Evolutionary conservation across 2,888 invertebrate genomes (phyloP).

Genomic region (Amiota mariae): DNA sequence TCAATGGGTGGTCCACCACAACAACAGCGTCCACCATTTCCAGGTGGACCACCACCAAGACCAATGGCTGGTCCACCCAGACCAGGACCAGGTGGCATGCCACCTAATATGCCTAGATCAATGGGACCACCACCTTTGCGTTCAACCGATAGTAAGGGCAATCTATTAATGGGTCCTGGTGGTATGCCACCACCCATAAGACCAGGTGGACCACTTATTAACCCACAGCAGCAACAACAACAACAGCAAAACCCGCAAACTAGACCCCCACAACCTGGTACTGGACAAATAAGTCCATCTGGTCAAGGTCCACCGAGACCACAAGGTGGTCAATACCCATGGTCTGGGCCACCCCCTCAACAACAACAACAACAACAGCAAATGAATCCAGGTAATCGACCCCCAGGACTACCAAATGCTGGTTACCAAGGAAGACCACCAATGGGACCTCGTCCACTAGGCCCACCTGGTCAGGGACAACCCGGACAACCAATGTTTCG

Average conservation of each 20-base stretch:
- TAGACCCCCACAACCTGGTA: slow-evolving; percentile 51
- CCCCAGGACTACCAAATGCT: slow-evolving; percentile 49
- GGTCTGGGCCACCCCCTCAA: slow-evolving; percentile 52
- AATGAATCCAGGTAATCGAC: slow-evolving; percentile 51
- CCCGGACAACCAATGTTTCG: slow-evolving; percentile 62
- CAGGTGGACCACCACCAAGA: slow-evolving; percentile 62
- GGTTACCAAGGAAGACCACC: slow-evolving; percentile 47
- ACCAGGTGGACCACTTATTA: slow-evolving; percentile 53
- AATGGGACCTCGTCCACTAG: slow-evolving; percentile 49
- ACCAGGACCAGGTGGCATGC: slow-evolving; percentile 52
- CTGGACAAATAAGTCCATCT: slow-evolving; percentile 65
- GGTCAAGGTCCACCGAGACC: slow-evolving; percentile 68
- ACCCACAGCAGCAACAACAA: slow-evolving; percentile 59
- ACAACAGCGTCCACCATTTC: slow-evolving; percentile 60
- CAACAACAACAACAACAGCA: slow-evolving; percentile 49
- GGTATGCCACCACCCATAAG: slow-evolving; percentile 50
- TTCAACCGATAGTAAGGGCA: slow-evolving; percentile 74
- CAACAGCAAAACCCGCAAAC: slow-evolving; percentile 61
- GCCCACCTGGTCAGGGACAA: slow-evolving; percentile 56
- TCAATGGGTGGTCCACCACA: slow-evolving; percentile 50
- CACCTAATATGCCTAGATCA: slow-evolving; percentile 60
- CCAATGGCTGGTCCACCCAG: slow-evolving; percentile 61
- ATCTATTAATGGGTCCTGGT: slow-evolving; percentile 63
- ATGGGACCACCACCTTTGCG: slow-evolving; percentile 65
- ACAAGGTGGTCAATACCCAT: slow-evolving; percentile 62